Conservation (phyloP, 64 coral and sea anemone species). For the Pachyseris speciosa region DNA sequence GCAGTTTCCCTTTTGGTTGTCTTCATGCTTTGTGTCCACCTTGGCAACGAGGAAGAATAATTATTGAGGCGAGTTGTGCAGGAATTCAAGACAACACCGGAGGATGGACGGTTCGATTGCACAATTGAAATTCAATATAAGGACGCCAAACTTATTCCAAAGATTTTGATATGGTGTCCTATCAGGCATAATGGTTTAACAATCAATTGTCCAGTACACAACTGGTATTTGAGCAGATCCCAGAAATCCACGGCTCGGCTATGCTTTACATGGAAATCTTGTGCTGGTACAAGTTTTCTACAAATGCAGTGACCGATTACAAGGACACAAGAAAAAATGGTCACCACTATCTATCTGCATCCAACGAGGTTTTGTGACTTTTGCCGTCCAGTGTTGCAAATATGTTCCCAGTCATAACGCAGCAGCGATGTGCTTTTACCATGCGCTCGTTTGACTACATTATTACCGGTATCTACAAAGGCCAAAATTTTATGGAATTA, state of each 20-base stretch:
- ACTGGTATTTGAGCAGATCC: not conserved
- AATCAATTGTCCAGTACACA: not conserved
- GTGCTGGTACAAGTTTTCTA: slow-evolving; percentile 46
- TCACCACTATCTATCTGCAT: slow-evolving; percentile 66
- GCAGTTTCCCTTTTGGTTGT: too few species aligned
- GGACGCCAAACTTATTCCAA: too few species aligned
- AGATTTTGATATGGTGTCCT: too few species aligned
- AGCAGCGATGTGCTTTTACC: slow-evolving; percentile 54
- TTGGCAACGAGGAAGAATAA: not conserved
- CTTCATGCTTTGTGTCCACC: not conserved
- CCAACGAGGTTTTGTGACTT: slow-evolving; percentile 21
- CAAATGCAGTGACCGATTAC: not conserved
- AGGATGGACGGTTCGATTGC: not conserved
- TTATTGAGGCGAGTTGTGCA: not conserved
- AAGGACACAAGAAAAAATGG: not conserved
- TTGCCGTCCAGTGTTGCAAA: not conserved
- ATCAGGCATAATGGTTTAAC: not conserved
- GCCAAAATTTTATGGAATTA: slow-evolving; percentile 48
- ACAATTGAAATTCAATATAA: not conserved
- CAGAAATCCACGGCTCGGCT: slow-evolving; percentile 29
- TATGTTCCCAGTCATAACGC: slow-evolving; percentile 23
- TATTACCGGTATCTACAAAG: slow-evolving; percentile 20
- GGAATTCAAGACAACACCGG: not conserved
- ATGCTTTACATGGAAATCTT: slow-evolving; percentile 36
- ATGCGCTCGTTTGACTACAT: slow-evolving; percentile 40